Base-by-base conservation (phyloP, 1,140 invertebrate species). In the Plectus sambesii region DNA sequence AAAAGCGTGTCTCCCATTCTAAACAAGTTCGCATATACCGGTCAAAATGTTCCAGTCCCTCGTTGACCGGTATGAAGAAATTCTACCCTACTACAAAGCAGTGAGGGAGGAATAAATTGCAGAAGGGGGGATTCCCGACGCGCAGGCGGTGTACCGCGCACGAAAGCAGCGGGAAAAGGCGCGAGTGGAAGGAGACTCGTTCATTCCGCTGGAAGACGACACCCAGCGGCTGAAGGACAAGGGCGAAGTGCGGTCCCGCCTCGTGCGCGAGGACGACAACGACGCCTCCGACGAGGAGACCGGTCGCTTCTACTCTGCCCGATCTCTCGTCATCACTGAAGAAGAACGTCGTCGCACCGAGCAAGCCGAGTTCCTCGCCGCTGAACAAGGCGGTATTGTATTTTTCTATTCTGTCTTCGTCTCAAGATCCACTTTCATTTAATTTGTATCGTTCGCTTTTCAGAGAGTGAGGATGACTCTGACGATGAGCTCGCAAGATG, bases 51-150 rank as follows among this genome's bases (percentile, higher is more conserved):
- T n/a, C n/a, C n/a, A n/a, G n/a, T n/a, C n/a, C n/a, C n/a, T n/a
- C n/a, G n/a, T n/a, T n/a, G n/a, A n/a, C n/a, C n/a, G n/a, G n/a
- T n/a, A n/a, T n/a, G n/a, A n/a, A n/a, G n/a, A n/a, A n/a, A n/a
- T n/a, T n/a, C n/a, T n/a, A n/a, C n/a, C n/a, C n/a, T n/a, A n/a
- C n/a, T n/a, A n/a, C n/a, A n/a, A n/a, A n/a, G n/a, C n/a, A n/a
- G n/a, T n/a, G n/a, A n/a, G n/a, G n/a, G n/a, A n/a, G n/a, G n/a
- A n/a, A n/a, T n/a, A n/a, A n/a, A n/a, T n/a, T n/a, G n/a, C n/a
- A n/a, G n/a, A n/a, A n/a, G n/a, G n/a, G n/a, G n/a, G n/a, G n/a
- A 60, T 60, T 15, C 56, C 58, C 5, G 58, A 60, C 41, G 58
- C 59, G 2, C 52, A 59, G 42, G 56, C 60, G 12, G 56, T 60